Evolutionary conservation across 2,888 invertebrate species (phyloP).

Genomic region (Eilema depressum): DNA sequence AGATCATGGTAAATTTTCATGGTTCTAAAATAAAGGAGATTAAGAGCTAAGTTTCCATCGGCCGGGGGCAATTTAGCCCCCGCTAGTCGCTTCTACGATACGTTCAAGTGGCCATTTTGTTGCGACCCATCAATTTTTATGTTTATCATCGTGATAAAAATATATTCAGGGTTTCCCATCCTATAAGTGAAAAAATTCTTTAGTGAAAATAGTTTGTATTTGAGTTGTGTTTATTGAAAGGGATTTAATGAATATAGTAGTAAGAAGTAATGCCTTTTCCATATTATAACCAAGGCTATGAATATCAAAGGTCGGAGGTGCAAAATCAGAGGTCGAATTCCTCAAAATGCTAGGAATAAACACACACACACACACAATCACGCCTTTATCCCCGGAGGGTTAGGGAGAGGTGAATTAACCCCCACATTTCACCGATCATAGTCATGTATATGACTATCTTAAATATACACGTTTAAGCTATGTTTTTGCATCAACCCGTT

Average conservation of each 20-base stretch:
- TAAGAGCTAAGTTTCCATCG: conserved; percentile 34
- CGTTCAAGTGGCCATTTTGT: conserved; percentile 44
- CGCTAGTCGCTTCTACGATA: conserved; percentile 43
- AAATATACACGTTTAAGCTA: no score
- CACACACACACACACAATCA: no score
- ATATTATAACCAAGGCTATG: not conserved
- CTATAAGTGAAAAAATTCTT: conserved; percentile 41
- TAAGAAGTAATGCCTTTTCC: not conserved
- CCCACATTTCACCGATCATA: no score
- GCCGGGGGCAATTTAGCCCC: conserved; percentile 28
- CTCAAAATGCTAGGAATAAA: no score
- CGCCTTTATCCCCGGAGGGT: no score
- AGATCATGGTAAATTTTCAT: conserved; percentile 23
- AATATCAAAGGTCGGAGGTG: no score
- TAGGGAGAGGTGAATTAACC: no score
- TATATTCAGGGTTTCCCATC: conserved; percentile 39
- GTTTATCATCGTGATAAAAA: conserved; percentile 46
- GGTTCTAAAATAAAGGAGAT: conserved; percentile 44
- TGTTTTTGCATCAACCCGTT: no score
- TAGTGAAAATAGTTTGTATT: conserved; percentile 23
- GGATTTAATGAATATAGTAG: conserved; percentile 7
- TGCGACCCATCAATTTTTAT: conserved; percentile 50
- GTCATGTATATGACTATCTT: no score
- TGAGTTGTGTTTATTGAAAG: conserved; percentile 13
- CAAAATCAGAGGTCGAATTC: no score